phyloP scores from a whole-genome alignment of 1,140 invertebrate genomes.

The Colletes gigas region DNA sequence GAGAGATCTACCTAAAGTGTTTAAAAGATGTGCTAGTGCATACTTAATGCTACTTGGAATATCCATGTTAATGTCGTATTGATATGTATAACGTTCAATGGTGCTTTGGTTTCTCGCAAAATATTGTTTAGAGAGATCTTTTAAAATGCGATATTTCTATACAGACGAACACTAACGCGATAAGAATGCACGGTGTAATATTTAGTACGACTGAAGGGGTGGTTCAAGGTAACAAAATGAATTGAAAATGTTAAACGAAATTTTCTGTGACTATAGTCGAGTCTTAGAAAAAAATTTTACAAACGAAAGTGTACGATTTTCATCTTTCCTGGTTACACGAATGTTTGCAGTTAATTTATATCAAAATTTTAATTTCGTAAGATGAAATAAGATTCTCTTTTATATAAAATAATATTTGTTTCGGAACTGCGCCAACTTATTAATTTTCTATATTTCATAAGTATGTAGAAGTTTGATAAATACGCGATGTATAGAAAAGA shows the following conservation, averaged over 20 bases:
- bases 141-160: neutral
- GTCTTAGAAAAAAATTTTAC: too few species aligned
- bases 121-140: slow-evolving; percentile 2
- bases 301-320: too few species aligned
- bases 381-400: too few species aligned
- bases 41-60: slow-evolving; percentile 53
- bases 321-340: too few species aligned
- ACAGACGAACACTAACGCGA: neutral
- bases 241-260: neutral
- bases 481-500: too few species aligned
- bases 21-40: slow-evolving; percentile 47
- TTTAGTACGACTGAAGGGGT: neutral
- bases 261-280: neutral
- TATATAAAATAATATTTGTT: too few species aligned
- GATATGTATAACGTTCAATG: slow-evolving; percentile 35
- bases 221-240: neutral
- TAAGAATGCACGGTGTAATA: neutral
- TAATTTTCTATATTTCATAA: too few species aligned
- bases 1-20: slow-evolving; percentile 70
- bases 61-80: slow-evolving; percentile 41
- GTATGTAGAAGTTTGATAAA: too few species aligned
- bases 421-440: too few species aligned
- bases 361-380: too few species aligned
- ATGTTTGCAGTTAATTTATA: too few species aligned
- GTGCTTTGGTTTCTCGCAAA: slow-evolving; percentile 42